A percentile compares a stretch with the other conserved stretches of the same genome.
Evolutionary conservation across 2,888 invertebrate genomes (phyloP).

Genomic region (Chydorus sphaericus): DNA sequence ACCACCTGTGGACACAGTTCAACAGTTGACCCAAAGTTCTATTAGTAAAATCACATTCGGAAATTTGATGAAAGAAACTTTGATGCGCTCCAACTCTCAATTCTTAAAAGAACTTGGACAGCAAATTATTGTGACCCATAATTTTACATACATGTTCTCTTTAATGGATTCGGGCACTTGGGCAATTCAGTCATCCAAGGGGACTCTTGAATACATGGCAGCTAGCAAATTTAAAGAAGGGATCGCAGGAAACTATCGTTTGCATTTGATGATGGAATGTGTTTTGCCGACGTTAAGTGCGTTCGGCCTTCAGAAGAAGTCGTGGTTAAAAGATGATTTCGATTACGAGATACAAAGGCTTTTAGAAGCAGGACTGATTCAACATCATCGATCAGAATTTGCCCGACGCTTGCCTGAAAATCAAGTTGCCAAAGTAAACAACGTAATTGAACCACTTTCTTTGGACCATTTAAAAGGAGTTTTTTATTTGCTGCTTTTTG

Average conservation of each 20-base stretch:
- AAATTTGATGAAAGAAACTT: slow-evolving; percentile 50
- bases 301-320: slow-evolving; percentile 65
- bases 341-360: slow-evolving; percentile 49
- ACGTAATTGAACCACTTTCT: background rate
- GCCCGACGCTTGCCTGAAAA: no score
- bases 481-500: no score
- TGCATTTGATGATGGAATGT: slow-evolving; percentile 71
- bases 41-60: slow-evolving; percentile 58
- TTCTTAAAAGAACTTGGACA: slow-evolving; percentile 48
- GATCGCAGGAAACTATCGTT: slow-evolving; percentile 18
- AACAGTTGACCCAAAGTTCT: slow-evolving; percentile 46
- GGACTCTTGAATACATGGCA: slow-evolving; percentile 25
- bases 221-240: slow-evolving; percentile 20
- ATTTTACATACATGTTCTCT: slow-evolving; percentile 46
- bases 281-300: slow-evolving; percentile 66
- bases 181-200: slow-evolving; percentile 29
- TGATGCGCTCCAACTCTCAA: slow-evolving; percentile 50
- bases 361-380: slow-evolving; percentile 57
- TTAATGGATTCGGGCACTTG: slow-evolving; percentile 52
- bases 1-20: slow-evolving; percentile 51
- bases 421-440: background rate
- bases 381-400: slow-evolving; percentile 58
- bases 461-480: background rate
- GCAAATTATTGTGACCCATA: slow-evolving; percentile 30
- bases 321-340: slow-evolving; percentile 52